Percentiles rank a stretch among this genome's conserved stretches.
phyloP scores from a whole-genome alignment of 2,888 invertebrate species.

The Latrodectus hesperus region DNA sequence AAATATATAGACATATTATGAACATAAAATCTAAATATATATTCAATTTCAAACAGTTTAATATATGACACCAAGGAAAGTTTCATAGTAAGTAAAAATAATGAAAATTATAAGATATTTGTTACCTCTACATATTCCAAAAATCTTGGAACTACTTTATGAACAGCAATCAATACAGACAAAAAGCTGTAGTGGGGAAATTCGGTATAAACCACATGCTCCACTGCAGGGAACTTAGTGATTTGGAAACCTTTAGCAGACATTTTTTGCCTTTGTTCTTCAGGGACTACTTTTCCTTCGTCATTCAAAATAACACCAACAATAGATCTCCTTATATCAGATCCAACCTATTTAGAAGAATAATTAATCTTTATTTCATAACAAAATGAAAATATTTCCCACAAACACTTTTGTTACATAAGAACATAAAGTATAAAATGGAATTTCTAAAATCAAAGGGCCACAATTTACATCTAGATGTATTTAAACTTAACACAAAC shows the following conservation, averaged over 20 bases:
- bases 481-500: too few species aligned
- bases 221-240: constrained; percentile 75
- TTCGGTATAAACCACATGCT: constrained; percentile 75
- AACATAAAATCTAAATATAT: too few species aligned
- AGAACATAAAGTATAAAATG: too few species aligned
- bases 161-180: constrained; percentile 76
- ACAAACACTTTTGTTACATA: neutral
- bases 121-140: constrained; percentile 75
- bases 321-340: constrained; percentile 74
- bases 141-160: constrained; percentile 76
- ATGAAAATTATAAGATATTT: neutral
- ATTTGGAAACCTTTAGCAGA: constrained; percentile 75
- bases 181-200: constrained; percentile 76
- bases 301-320: constrained; percentile 75
- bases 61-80: too few species aligned
- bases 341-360: constrained; percentile 72
- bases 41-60: too few species aligned
- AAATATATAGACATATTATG: too few species aligned
- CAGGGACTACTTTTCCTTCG: constrained; percentile 66
- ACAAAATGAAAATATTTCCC: neutral
- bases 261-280: constrained; percentile 70
- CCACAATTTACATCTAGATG: too few species aligned
- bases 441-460: too few species aligned
- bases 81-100: too few species aligned
- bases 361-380: neutral